phyloP scores from a whole-genome alignment of 2,888 invertebrate genomes.

The Clanis bilineata region DNA sequence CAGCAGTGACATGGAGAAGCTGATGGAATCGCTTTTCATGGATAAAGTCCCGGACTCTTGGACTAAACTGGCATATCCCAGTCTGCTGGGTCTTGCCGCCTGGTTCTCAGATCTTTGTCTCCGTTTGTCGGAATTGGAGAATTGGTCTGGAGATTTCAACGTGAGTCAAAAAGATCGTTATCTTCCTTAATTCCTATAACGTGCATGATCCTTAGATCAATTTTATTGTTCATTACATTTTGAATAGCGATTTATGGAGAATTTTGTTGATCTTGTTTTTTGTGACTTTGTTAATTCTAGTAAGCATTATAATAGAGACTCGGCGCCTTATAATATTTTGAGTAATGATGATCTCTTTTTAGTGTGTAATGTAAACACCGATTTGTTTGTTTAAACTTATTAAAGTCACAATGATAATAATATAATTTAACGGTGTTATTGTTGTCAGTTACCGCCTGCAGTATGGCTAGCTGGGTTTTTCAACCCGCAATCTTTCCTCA shows the following conservation, averaged over 20 bases:
- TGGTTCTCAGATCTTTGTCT: constrained; percentile 94
- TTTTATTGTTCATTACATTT: too few relatives aligned
- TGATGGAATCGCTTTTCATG: constrained; percentile 93
- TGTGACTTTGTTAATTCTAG: too few relatives aligned
- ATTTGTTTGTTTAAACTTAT: background rate
- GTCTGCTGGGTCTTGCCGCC: constrained; percentile 89
- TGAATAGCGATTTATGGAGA: too few relatives aligned
- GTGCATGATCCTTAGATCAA: too few relatives aligned
- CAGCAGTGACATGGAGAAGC: constrained; percentile 94
- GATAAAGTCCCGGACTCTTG: constrained; percentile 94
- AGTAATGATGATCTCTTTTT: too few relatives aligned
- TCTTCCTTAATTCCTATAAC: too few relatives aligned
- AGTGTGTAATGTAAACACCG: too few relatives aligned
- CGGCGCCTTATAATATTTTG: too few relatives aligned
- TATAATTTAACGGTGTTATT: background rate
- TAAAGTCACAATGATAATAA: background rate
- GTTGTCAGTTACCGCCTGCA: constrained; percentile 86
- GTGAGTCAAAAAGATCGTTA: constrained; percentile 52
- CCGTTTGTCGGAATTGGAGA: constrained; percentile 90
- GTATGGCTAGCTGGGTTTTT: constrained; percentile 98
- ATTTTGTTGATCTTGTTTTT: too few relatives aligned
- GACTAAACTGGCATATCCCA: constrained; percentile 94
- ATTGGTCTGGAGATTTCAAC: constrained; percentile 93
- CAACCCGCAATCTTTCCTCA: constrained; percentile 97
- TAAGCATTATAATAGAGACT: too few relatives aligned